Conservation (phyloP, 2,888 invertebrate species). For the Perithous albicinctus region DNA sequence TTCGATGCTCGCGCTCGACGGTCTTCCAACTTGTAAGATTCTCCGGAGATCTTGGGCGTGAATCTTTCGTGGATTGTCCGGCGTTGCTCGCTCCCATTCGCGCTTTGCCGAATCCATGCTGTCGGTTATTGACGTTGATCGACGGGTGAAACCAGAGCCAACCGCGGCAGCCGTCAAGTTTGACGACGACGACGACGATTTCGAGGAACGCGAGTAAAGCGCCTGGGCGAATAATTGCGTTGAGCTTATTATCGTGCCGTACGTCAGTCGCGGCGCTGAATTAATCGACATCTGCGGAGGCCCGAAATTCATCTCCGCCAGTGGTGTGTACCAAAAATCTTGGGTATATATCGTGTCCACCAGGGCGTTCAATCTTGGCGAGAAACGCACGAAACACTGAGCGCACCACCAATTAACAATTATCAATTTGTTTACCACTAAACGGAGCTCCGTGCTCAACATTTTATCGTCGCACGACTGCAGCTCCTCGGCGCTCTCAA, state of each 20-base stretch:
- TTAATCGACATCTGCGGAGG: conserved; percentile 83
- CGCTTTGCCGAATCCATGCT: conserved; percentile 81
- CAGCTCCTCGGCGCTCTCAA: conserved; percentile 83
- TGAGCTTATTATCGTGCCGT: conserved; percentile 82
- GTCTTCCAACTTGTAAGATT: conserved; percentile 75
- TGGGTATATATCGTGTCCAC: conserved; percentile 82
- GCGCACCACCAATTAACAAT: conserved; percentile 83
- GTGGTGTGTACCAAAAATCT: conserved; percentile 83
- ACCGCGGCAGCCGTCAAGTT: conserved; percentile 19
- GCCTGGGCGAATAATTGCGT: conserved; percentile 83
- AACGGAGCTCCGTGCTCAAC: conserved; percentile 80
- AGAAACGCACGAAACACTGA: conserved; percentile 81
- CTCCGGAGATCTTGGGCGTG: conserved; percentile 80
- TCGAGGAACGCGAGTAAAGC: conserved; percentile 75
- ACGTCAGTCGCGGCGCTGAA: conserved; percentile 81
- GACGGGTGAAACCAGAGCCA: conserved; percentile 10
- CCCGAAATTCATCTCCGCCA: conserved; percentile 83
- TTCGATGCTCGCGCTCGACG: conserved; percentile 62
- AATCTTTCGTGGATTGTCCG: conserved; percentile 79
- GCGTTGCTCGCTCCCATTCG: conserved; percentile 82
- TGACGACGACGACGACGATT: neutral
- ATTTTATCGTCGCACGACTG: conserved; percentile 82
- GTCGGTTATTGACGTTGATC: conserved; percentile 67
- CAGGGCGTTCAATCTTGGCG: conserved; percentile 80
- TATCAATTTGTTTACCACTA: conserved; percentile 82